Percentiles rank a stretch among this genome's conserved stretches.
phyloP scores from a whole-genome alignment of 2,888 invertebrate genomes.

The Vesta saturnalis region DNA sequence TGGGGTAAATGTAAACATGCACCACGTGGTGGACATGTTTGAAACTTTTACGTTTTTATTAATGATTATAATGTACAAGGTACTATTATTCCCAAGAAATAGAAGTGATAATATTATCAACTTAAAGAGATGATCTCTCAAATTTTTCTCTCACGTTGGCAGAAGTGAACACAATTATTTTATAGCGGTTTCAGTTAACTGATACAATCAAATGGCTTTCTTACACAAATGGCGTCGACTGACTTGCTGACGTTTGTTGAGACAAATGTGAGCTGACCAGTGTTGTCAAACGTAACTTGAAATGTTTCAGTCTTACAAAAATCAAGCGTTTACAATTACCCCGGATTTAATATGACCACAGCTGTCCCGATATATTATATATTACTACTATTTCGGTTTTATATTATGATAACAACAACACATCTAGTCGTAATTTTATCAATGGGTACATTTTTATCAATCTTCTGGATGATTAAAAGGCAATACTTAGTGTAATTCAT shows the following conservation, averaged over 20 bases:
- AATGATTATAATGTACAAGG: no score
- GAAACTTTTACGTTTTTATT: not conserved
- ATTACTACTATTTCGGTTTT: no score
- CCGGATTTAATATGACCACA: not conserved
- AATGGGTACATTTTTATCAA: no score
- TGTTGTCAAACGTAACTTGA: not conserved
- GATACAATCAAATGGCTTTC: not conserved
- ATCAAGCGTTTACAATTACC: not conserved
- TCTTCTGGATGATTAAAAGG: no score
- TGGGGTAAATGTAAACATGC: not conserved
- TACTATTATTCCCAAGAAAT: no score
- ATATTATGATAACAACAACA: no score
- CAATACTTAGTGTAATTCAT: no score
- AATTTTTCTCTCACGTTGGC: no score
- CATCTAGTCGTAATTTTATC: no score
- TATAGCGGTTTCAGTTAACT: not conserved
- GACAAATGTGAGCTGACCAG: not conserved
- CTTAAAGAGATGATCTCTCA: not conserved
- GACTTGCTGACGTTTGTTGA: not conserved
- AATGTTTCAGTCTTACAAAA: not conserved
- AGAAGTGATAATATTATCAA: not conserved
- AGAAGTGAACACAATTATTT: not conserved
- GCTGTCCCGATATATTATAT: not conserved
- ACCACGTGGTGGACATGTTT: no score
- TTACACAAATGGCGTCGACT: not conserved